A percentile compares a stretch with the other conserved stretches of the same genome.
Conservation (phyloP, 2,888 invertebrate species). For the Watsonalla cultraria region DNA sequence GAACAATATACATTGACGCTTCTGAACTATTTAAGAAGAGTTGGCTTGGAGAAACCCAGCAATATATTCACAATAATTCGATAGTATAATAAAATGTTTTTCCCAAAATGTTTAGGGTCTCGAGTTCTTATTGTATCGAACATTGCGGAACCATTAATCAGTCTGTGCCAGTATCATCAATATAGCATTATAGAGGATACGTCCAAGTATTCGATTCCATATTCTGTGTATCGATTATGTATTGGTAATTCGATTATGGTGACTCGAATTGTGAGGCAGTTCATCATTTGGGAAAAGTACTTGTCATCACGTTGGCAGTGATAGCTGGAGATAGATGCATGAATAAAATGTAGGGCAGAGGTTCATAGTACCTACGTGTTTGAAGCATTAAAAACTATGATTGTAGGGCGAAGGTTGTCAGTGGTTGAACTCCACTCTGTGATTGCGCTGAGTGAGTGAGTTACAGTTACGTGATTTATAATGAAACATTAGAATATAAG, state of each 20-base stretch:
- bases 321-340: slow-evolving; percentile 3
- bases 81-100: slow-evolving; percentile 16
- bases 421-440: no score
- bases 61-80: slow-evolving; percentile 25
- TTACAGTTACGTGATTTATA: no score
- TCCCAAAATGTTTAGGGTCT: slow-evolving; percentile 43
- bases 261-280: slow-evolving; percentile 57
- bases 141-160: slow-evolving; percentile 72
- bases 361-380: background rate
- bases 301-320: slow-evolving; percentile 41
- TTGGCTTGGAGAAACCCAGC: slow-evolving; percentile 11
- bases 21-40: background rate
- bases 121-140: slow-evolving; percentile 62
- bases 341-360: background rate
- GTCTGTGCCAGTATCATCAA: slow-evolving; percentile 75
- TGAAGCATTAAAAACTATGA: slow-evolving; percentile 3
- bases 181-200: slow-evolving; percentile 71
- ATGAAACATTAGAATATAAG: no score
- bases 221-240: slow-evolving; percentile 68
- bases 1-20: slow-evolving; percentile 23
- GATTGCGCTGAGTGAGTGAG: no score
- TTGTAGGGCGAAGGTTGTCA: no score
- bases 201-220: slow-evolving; percentile 74
- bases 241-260: slow-evolving; percentile 71
- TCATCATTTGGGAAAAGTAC: slow-evolving; percentile 60